Conservation (phyloP, 2,888 invertebrate species). For the Hirudinaria manillensis region DNA sequence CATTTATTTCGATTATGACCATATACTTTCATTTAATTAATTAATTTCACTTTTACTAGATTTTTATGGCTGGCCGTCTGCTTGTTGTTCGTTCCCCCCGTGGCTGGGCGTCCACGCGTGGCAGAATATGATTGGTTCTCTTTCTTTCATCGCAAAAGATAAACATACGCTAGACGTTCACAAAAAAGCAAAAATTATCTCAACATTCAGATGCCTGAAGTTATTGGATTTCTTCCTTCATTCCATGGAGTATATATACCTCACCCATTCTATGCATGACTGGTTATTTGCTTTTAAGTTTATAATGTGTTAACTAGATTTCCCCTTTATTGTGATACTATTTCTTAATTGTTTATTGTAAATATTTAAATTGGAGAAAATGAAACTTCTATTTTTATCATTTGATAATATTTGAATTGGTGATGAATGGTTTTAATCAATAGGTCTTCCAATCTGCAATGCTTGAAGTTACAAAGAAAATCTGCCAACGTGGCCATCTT, state of each 20-base stretch:
- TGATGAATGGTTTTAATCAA: not conserved
- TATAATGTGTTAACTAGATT: not conserved
- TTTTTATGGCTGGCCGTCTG: constrained; percentile 30
- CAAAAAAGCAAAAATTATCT: not conserved
- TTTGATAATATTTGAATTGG: not conserved
- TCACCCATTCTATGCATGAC: constrained; percentile 15
- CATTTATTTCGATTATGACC: no score
- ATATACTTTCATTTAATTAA: no score
- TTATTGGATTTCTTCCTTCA: constrained; percentile 20
- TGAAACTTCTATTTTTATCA: not conserved
- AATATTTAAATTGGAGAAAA: no score
- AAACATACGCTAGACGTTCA: not conserved
- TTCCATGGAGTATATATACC: constrained; percentile 25
- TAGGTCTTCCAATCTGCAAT: constrained; percentile 26
- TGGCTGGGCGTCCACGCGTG: constrained; percentile 35
- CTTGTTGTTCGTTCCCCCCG: constrained; percentile 33
- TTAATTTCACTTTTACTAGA: constrained; percentile 27
- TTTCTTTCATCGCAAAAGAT: constrained; percentile 20
- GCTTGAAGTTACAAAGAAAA: constrained; percentile 27
- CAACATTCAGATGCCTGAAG: constrained; percentile 20
- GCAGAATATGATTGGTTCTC: constrained; percentile 34
- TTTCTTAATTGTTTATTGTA: no score
- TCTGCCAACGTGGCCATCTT: constrained; percentile 14
- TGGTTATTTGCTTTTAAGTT: constrained; percentile 5
- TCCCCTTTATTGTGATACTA: no score